These are phyloP conservation scores for Erethizon dorsatum DNA, from an alignment of 2,797 vertebrate genomes.

Conservation along the genomic window DNA sequence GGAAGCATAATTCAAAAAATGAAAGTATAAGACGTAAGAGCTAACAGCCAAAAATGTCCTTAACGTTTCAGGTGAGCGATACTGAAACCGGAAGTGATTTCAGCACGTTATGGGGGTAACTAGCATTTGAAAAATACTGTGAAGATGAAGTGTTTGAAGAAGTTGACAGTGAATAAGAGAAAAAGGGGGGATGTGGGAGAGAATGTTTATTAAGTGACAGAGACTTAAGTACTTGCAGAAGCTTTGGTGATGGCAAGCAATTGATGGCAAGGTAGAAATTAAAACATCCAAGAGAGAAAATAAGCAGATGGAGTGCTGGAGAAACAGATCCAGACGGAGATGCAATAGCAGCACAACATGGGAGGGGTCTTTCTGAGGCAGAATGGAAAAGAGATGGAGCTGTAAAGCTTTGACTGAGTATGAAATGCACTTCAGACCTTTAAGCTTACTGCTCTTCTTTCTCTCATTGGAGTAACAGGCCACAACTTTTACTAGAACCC, in stretches of 20 bases:
- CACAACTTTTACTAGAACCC: neutral
- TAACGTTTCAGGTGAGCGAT: neutral
- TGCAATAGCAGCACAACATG: rapidly evolving
- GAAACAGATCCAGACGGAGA: neutral
- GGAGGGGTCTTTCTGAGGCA: neutral
- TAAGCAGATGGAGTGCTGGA: neutral
- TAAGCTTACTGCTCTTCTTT: neutral
- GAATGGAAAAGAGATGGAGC: neutral
- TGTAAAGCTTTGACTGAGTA: neutral
- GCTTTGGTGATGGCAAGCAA: neutral
- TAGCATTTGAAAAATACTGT: neutral
- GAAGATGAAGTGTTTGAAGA: neutral
- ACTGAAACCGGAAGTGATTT: neutral
- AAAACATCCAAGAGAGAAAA: neutral
- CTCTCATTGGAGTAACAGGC: neutral
- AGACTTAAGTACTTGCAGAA: neutral
- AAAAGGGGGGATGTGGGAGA: neutral
- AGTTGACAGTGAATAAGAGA: neutral
- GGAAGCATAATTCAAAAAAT: neutral
- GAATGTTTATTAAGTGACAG: neutral
- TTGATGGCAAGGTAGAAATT: neutral
- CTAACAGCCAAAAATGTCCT: neutral
- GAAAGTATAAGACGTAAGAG: neutral
- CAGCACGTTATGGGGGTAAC: neutral
- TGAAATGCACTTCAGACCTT: neutral